phyloP scores from a whole-genome alignment of 1,140 invertebrate genomes.

The Heliconius nattereri region DNA sequence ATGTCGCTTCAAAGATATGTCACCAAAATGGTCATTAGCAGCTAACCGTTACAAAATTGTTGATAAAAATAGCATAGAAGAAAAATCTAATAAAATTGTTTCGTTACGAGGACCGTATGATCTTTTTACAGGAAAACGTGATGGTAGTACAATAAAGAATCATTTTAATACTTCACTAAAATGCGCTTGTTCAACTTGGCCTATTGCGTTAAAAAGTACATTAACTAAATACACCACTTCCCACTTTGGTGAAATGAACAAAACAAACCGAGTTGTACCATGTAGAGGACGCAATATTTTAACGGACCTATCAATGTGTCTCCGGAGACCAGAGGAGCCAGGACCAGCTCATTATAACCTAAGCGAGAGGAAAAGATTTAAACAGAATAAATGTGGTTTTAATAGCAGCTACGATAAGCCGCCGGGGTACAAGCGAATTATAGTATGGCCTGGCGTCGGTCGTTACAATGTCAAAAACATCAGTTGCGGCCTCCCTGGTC shows the following conservation, averaged over 20 bases:
- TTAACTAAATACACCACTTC: slow-evolving; percentile 64
- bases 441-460: slow-evolving; percentile 70
- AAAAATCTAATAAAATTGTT: slow-evolving; percentile 63
- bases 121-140: slow-evolving; percentile 64
- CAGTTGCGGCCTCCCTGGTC: slow-evolving; percentile 51
- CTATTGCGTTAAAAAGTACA: slow-evolving; percentile 54
- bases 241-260: slow-evolving; percentile 66
- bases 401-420: slow-evolving; percentile 69
- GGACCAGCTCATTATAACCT: slow-evolving; percentile 57
- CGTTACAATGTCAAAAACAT: slow-evolving; percentile 50
- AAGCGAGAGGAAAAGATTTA: slow-evolving; percentile 50
- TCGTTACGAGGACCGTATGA: slow-evolving; percentile 70
- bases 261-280: slow-evolving; percentile 57
- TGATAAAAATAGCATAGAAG: slow-evolving; percentile 62
- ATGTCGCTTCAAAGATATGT: slow-evolving; percentile 63
- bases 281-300: slow-evolving; percentile 61
- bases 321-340: slow-evolving; percentile 53
- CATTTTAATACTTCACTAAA: slow-evolving; percentile 58
- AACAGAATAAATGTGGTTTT: slow-evolving; percentile 58
- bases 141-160: slow-evolving; percentile 61
- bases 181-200: slow-evolving; percentile 60
- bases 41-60: slow-evolving; percentile 64
- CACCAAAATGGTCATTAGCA: slow-evolving; percentile 62
- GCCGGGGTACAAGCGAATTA: slow-evolving; percentile 56
- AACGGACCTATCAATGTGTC: slow-evolving; percentile 61